Base-by-base conservation (phyloP, 1,140 invertebrate species). In the Platorchestia sp. region DNA sequence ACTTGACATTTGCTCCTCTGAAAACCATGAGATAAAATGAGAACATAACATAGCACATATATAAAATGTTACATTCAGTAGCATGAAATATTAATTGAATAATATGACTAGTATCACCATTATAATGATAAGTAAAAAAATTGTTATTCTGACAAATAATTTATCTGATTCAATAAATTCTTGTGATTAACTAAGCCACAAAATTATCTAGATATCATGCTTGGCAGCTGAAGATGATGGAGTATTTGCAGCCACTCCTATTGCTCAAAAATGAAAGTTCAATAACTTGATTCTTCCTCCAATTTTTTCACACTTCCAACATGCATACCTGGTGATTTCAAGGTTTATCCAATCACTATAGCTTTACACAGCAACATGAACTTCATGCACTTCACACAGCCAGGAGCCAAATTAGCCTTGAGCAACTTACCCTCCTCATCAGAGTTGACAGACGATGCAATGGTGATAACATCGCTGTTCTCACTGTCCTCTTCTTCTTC, bases 401-500 rank as follows among this genome's bases (percentile, higher is more conserved):
- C 36, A 75, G 36, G 59, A 75, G 59, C 7, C 27, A 75, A 75
- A 75, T 36, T 27, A 3, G 10, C 47, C 47, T 3, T 27, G 36
- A 89, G 41, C 5, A 42, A 45, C 43, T 93, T 47, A 93, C 91
- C 91, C 47, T 93, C 91, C 22, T 47, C 91, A 45, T 93, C 91
- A 41, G 91, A 93, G 40, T 93, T 93, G 10, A 47, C 36, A 93
- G 91, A 45, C 27, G 91, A 93, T 93, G 91, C 45, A 27, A 93
- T 45, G 45, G 91, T 93, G 91, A 93, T 19, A 44, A 44, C 91
- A 93, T 93, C 91, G 47, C 91, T 93, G 45, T 93, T 93, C 6
- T 93, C 91, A 47, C 91, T 93, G 3, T 93, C 91, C 47, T 93
- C 91, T 40, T 93, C 91, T 14, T 93, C 91, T 45, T 93, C 91